Evolutionary conservation across 2,113 vertebrate species (phyloP).

Genomic region (Pica pica): DNA sequence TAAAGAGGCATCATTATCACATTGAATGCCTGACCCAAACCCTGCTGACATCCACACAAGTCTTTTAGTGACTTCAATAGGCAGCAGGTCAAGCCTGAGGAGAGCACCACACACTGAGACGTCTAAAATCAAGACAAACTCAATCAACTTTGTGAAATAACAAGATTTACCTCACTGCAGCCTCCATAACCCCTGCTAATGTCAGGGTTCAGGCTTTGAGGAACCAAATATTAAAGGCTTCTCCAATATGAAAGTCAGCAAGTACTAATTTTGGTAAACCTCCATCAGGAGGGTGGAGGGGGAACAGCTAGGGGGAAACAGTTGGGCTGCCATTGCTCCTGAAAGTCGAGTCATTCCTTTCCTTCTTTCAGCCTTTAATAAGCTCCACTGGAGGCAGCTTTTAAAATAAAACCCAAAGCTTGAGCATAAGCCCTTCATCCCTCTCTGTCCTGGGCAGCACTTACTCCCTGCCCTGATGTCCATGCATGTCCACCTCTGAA

Average conservation of each 20-base stretch:
- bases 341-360: accelerated
- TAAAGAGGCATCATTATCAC: not conserved
- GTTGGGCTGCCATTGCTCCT: not conserved
- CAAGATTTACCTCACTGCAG: not conserved
- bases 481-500: not conserved
- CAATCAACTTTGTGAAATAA: not conserved
- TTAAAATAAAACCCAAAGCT: not conserved
- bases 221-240: not conserved
- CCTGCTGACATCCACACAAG: not conserved
- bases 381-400: not conserved
- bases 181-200: not conserved
- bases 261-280: not conserved
- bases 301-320: not conserved
- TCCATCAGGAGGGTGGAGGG: not conserved
- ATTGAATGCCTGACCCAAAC: not conserved
- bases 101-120: not conserved
- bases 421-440: not conserved
- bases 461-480: not conserved
- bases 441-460: not conserved
- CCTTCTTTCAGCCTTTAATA: not conserved
- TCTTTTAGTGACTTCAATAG: not conserved
- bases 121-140: not conserved
- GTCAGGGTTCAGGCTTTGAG: not conserved
- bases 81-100: not conserved
- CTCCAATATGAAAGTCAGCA: not conserved